Base-by-base conservation (phyloP, 2,113 vertebrate species). In the Sula dactylatra region DNA sequence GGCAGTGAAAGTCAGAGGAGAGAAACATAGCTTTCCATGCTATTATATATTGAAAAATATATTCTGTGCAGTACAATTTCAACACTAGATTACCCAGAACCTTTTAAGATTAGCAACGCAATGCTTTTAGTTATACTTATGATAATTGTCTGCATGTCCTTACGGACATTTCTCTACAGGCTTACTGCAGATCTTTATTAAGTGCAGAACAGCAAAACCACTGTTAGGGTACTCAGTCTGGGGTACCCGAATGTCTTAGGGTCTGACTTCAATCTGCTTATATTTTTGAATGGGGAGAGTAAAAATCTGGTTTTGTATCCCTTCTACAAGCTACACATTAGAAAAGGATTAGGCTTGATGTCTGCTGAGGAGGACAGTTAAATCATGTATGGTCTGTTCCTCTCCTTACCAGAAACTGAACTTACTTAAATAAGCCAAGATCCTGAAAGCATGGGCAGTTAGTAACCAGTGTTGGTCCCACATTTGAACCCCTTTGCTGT, bases 1-100 rank as follows among this genome's bases (percentile, higher is more conserved):
- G n/a, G 55, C 38, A 74, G 16, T 66, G 65, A 95, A 95, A 95
- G 72, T 95, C 82, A 88, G 82, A 92, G 44, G 52, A 89, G 47
- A 80, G 26, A 89, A 93, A 89, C 31, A 82, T 18, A 79, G 27
- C 3, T 0, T 84, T 92, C 47, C 36, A 40, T 76, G 38, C 84
- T 88, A 94, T 87, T 91, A 27, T 82, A 50, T 54, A 73, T 73
- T 1, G 4, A 21, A 11, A 25, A 70, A 92, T 15, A 79, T 74
- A 47, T 45, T 58, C 34, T n/a, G 6, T 72, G 25, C 25, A 44
- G 38, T 42, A 56, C 52, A 87, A 79, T 94, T 94, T 94, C 83
- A 89, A 72, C 44, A 87, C 36, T 49, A 87, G 77, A 76, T 79
- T 91, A 61, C 44, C 8, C 38, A 84, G 65, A 82, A 67, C 9